These are phyloP conservation scores for Dinomys branickii DNA, from an alignment of 2,113 vertebrate species.

Conservation along the genomic window DNA sequence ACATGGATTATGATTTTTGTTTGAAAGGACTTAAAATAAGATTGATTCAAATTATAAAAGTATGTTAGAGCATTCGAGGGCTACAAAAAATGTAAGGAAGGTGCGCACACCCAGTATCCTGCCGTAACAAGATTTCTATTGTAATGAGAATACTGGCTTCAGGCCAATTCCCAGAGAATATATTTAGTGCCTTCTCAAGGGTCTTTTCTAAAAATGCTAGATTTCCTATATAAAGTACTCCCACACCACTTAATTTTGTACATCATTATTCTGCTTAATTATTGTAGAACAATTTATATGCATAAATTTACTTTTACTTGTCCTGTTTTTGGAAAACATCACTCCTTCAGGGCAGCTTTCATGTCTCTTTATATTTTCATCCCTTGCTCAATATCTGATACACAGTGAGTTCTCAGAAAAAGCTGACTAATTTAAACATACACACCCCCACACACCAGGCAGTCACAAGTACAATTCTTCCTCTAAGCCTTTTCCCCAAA, in stretches of 20 bases:
- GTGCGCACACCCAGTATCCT: not conserved
- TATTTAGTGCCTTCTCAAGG: not conserved
- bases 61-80: not conserved
- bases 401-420: not conserved
- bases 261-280: not conserved
- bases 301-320: not conserved
- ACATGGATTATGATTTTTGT: not conserved
- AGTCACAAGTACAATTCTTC: not conserved
- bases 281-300: not conserved
- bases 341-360: not conserved
- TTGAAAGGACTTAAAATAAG: not conserved
- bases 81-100: not conserved
- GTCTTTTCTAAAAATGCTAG: not conserved
- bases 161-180: not conserved
- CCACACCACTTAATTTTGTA: not conserved
- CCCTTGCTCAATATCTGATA: not conserved
- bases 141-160: not conserved
- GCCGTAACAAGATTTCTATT: not conserved
- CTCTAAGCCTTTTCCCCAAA: not conserved
- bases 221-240: not conserved
- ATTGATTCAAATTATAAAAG: not conserved
- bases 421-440: not conserved
- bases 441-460: not conserved
- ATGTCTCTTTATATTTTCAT: not conserved
- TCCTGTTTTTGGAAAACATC: not conserved